phyloP scores from a whole-genome alignment of 2,113 vertebrate genomes.

The Aythya baeri region DNA sequence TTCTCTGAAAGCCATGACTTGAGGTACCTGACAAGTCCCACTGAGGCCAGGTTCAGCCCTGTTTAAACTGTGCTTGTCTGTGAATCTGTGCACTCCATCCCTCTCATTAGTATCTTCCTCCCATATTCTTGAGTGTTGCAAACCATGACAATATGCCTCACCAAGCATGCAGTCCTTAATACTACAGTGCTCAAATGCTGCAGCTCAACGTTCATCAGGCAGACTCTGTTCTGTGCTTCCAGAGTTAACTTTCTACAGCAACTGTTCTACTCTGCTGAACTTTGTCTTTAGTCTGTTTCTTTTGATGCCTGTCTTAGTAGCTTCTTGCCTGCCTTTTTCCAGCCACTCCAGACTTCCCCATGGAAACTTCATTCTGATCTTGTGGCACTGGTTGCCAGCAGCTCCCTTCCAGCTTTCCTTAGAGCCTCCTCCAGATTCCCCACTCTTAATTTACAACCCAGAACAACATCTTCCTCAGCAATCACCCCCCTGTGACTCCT shows the following conservation, averaged over 20 bases:
- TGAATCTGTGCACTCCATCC: background rate
- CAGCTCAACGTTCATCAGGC: background rate
- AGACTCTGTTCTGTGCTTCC: background rate
- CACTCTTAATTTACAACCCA: background rate
- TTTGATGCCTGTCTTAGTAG: background rate
- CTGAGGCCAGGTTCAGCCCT: background rate
- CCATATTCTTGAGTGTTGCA: rapidly evolving
- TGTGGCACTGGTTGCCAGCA: background rate
- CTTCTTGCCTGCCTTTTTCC: background rate
- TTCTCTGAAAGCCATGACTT: background rate
- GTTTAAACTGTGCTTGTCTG: background rate
- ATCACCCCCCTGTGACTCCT: background rate
- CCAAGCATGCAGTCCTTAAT: background rate
- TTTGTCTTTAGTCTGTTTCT: background rate
- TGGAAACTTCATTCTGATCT: background rate
- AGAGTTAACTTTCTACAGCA: background rate
- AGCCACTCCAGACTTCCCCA: background rate
- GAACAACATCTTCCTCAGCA: background rate
- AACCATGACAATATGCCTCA: background rate
- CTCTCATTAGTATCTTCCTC: background rate
- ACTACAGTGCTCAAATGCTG: background rate
- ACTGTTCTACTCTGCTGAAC: background rate
- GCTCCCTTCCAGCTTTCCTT: background rate
- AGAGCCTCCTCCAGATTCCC: background rate
- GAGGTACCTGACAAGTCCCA: background rate